Base-by-base conservation (phyloP, 2,113 vertebrate genomes). In the Melospiza melodia region DNA sequence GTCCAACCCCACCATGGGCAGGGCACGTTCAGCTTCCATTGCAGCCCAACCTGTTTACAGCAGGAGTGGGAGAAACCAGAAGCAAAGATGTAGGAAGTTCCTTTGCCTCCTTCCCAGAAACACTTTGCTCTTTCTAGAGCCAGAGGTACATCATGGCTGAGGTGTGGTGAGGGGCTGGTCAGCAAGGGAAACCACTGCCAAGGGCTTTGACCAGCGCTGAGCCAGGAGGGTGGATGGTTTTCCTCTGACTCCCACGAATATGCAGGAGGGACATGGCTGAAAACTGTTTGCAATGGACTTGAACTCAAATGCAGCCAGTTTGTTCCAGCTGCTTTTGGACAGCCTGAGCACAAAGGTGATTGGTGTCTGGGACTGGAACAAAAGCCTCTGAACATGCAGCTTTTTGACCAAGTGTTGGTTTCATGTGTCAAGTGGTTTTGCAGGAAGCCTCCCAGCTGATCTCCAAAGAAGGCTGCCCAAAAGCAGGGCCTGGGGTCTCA, bases 161-260 rank as follows among this genome's bases (percentile, higher is more conserved):
- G 39, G 57, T 0, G 2, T 22, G 6, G 4, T 1, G 4, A 66
- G 55, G 44, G 12, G 20, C 52, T 35, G 44, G 20, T 24, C 7
- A 7, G 51, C 43, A 30, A 16, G 52, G 22, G 27, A 41, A 31
- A 49, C 33, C 12, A 5, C 28, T 71, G 20, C 35, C 54, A 18
- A 5, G 6, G 30, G 28, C 52, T 49, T 25, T 23, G 54, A 31
- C 3, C 62, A 35, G 35, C 19, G 25, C 48, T 18, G 12, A 31
- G 48, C 55, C 54, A 33, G 55, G 55, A 22, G 31, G 31, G 12
- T 57, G 55, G 55, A 20, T 22, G 55, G 54, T 19, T 55, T 55
- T 55, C 52, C 52, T 55, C 30, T 57, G 54, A 57, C 30, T 57
- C 31, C 54, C 54, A 57, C 3, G 5, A 55, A 21, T 13, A 33